Evolutionary conservation across 1,140 invertebrate species (phyloP).

Genomic region (Berghia stephanieae): DNA sequence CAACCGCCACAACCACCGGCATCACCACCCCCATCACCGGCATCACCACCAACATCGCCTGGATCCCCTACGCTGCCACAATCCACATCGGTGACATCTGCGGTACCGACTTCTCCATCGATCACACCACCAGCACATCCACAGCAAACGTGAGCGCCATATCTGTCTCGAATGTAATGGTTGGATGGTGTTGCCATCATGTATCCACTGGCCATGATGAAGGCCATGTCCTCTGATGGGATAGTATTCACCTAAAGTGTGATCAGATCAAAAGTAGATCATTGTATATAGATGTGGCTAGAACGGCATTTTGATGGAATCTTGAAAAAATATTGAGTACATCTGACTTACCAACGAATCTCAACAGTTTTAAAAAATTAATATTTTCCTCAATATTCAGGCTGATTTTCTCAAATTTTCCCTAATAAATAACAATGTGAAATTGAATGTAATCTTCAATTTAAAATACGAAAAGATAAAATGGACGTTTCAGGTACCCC

Average conservation of each 20-base stretch:
- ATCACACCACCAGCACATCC: constrained; percentile 39
- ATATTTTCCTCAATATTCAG: no score
- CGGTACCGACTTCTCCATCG: constrained; percentile 25
- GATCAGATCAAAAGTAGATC: neutral
- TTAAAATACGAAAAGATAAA: no score
- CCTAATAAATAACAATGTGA: no score
- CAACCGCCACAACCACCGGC: constrained; percentile 28
- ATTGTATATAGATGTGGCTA: no score
- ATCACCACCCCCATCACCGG: constrained; percentile 38
- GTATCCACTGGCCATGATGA: constrained; percentile 59
- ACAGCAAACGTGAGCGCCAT: constrained; percentile 43
- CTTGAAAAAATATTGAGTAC: no score
- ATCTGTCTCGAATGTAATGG: constrained; percentile 45
- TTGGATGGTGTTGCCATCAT: constrained; percentile 59
- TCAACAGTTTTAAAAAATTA: no score
- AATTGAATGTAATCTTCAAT: no score
- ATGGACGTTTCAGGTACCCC: no score
- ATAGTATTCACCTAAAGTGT: constrained; percentile 31
- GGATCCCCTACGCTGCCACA: constrained; percentile 32
- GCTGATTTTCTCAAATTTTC: no score
- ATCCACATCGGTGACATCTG: constrained; percentile 26
- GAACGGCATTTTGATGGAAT: no score
- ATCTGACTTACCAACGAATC: no score
- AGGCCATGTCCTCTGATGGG: constrained; percentile 51
- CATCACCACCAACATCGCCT: constrained; percentile 37